Evolutionary conservation across 2,888 invertebrate genomes (phyloP), one percentile per base, ranked within the genome.

Genomic region (Chromoteleia sp.): DNA sequence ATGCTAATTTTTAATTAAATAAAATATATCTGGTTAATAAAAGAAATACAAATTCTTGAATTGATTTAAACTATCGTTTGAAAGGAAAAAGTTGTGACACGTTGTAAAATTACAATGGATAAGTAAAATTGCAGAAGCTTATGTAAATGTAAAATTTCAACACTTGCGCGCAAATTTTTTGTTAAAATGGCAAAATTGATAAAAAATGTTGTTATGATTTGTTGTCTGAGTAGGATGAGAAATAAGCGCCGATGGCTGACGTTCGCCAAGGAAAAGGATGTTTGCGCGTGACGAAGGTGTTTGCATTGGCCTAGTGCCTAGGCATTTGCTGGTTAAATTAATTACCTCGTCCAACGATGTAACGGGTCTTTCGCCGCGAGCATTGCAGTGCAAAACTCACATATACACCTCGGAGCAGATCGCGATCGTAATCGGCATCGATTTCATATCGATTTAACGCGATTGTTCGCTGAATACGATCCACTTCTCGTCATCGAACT

Each of bases 301-400:
- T 84, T 78, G 83, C 84, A 84, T 90, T 90, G 90, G 90, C 90
- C 90, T 90, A 90, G 90, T 90, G 88, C 84, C 88, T 87, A 87
- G 86, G 85, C 86, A 86, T 88, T 89, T 83, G 86, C 88, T 81
- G 87, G 85, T 85, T 85, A 90, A 91, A 91, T 91, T 91, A 91
- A 91, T 91, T 91, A 90, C 89, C 90, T 86, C 87, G 89, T 89
- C 85, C 87, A 83, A 83, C 88, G 85, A 88, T 86, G 85, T 91
- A 91, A 91, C 91, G 91, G 91, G 87, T 88, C 90, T 90, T 87
- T 85, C 85, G 87, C 87, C 86, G 75, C 75, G 80, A 75, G 82
- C 61, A 25, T 41, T 52, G 78, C 75, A 85, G 81, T 75, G 84
- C 82, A 43, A 6, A 71, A 75, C 79, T 70, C 68, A 56, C 73